Conservation (phyloP, 2,797 vertebrate genomes). For the Bradypodion pumilum region DNA sequence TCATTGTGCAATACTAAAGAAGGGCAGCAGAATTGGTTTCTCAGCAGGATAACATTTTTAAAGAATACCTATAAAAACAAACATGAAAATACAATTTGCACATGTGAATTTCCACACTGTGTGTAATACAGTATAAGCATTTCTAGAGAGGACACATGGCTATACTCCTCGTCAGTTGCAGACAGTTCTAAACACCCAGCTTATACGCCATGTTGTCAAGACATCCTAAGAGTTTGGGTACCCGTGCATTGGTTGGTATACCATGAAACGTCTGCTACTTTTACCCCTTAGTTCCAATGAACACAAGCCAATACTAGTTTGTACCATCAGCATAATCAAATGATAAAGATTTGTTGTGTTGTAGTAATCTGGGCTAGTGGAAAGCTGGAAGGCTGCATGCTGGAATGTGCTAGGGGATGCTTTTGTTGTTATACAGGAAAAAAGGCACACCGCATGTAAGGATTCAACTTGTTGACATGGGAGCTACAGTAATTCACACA, state of each 20-base stretch:
- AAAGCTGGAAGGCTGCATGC: neutral
- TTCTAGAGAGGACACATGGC: neutral
- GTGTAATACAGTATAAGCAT: too few species aligned
- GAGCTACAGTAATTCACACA: too few species aligned
- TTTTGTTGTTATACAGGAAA: neutral
- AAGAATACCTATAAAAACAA: neutral
- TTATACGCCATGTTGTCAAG: neutral
- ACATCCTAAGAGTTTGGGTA: neutral
- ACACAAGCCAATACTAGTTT: neutral
- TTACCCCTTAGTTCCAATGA: neutral
- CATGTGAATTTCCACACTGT: neutral
- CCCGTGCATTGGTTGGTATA: neutral
- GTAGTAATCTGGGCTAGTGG: too few species aligned
- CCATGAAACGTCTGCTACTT: neutral
- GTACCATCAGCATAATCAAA: neutral
- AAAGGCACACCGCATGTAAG: neutral
- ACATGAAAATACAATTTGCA: neutral
- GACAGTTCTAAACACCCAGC: neutral
- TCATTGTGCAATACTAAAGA: conserved; percentile 29
- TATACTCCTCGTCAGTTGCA: too few species aligned
- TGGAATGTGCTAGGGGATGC: neutral
- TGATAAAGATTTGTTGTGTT: neutral
- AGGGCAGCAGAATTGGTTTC: neutral
- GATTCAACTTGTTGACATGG: too few species aligned
- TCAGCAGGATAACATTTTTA: neutral